Evolutionary conservation across 2,888 invertebrate genomes (phyloP).

Genomic region (Agrotis puta): DNA sequence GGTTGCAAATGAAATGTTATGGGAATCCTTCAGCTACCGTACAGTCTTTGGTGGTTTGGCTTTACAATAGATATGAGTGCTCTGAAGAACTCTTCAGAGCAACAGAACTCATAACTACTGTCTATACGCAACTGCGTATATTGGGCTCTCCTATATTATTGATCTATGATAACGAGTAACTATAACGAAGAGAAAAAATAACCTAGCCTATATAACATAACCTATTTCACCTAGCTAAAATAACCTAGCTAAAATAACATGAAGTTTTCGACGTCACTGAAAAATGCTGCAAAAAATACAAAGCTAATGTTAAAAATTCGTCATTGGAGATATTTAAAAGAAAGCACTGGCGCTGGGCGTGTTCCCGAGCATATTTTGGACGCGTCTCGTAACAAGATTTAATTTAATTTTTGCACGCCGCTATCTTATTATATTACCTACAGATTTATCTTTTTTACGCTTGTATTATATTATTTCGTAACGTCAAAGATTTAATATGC

Average conservation of each 20-base stretch:
- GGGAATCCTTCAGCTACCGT: not conserved
- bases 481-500: conserved; percentile 58
- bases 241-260: conserved; percentile 1
- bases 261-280: not conserved
- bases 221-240: not conserved
- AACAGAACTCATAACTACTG: too few species aligned
- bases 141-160: not conserved
- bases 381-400: conserved; percentile 68
- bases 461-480: conserved; percentile 70
- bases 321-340: conserved; percentile 64
- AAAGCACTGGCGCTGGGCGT: conserved; percentile 57
- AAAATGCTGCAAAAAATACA: conserved; percentile 33
- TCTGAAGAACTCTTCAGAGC: too few species aligned
- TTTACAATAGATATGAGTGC: too few species aligned
- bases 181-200: not conserved
- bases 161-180: not conserved
- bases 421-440: conserved; percentile 71
- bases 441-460: conserved; percentile 69
- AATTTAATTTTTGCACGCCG: conserved; percentile 70
- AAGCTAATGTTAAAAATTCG: conserved; percentile 33
- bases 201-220: too few species aligned
- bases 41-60: too few species aligned
- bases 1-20: conserved; percentile 10
- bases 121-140: too few species aligned
- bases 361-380: conserved; percentile 64